Percentiles rank a stretch among this genome's conserved stretches.
phyloP scores from a whole-genome alignment of 2,888 invertebrate genomes.

The Netelia melanura region DNA sequence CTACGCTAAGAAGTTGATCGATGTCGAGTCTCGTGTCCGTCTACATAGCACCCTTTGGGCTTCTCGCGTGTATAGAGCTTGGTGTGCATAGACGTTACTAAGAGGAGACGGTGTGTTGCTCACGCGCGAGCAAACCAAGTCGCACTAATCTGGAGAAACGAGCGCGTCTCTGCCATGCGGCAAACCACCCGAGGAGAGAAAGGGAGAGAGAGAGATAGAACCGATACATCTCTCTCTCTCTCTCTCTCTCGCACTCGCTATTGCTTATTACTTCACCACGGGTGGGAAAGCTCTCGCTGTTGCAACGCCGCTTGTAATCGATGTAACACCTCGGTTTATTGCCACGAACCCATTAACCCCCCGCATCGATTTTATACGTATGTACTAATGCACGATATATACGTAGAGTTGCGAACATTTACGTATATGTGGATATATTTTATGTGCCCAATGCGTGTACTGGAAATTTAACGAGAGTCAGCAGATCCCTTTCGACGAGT shows the following conservation, averaged over 20 bases:
- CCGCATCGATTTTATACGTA: slow-evolving; percentile 12
- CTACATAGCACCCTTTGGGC: neutral
- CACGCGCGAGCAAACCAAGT: slow-evolving; percentile 64
- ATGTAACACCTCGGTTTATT: slow-evolving; percentile 78
- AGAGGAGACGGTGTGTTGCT: slow-evolving; percentile 32
- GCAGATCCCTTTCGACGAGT: neutral
- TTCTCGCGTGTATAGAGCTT: neutral
- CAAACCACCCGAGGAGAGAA: slow-evolving; percentile 34
- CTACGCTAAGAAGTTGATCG: slow-evolving; percentile 63
- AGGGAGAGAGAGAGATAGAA: slow-evolving; percentile 41
- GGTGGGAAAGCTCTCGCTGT: slow-evolving; percentile 73
- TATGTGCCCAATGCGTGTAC: slow-evolving; percentile 12
- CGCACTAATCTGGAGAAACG: slow-evolving; percentile 78
- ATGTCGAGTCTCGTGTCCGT: slow-evolving; percentile 51
- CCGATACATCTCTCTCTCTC: slow-evolving; percentile 68
- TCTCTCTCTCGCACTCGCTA: no score
- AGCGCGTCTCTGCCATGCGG: slow-evolving; percentile 52
- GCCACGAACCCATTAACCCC: slow-evolving; percentile 74
- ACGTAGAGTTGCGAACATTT: neutral
- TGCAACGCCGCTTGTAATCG: slow-evolving; percentile 75
- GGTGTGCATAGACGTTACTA: slow-evolving; percentile 5
- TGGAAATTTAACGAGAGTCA: slow-evolving; percentile 7
- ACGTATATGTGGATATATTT: slow-evolving; percentile 2
- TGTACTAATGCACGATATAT: neutral
- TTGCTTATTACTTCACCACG: neutral